Conservation (phyloP, 2,113 vertebrate genomes). For the Vanacampus margaritifer region DNA sequence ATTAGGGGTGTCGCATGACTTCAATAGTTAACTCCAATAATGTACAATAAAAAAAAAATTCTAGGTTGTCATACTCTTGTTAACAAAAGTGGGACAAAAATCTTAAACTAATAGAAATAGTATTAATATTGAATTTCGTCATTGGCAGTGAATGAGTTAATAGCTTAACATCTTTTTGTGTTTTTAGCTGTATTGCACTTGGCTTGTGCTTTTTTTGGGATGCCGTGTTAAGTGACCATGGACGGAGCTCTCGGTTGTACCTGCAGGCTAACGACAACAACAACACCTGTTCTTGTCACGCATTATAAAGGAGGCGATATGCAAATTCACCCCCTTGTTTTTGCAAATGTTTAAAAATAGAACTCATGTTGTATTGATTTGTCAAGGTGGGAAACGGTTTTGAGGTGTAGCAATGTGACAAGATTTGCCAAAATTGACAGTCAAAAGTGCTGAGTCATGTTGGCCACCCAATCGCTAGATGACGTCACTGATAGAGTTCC, state of each 20-base stretch:
- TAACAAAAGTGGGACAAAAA: no score
- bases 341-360: neutral
- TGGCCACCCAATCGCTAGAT: no score
- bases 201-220: neutral
- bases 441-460: no score
- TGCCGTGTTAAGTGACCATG: neutral
- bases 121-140: no score
- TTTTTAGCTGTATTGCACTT: neutral
- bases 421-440: no score
- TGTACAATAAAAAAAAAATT: no score
- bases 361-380: conserved; percentile 18
- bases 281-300: neutral
- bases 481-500: no score
- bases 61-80: no score
- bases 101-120: no score
- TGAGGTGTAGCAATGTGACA: neutral
- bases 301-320: neutral
- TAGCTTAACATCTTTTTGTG: neutral
- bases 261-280: neutral
- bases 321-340: conserved; percentile 10
- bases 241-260: neutral
- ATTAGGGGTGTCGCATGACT: no score
- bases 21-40: no score
- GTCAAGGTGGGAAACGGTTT: conserved; percentile 13
- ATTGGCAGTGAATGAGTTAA: no score